Evolutionary conservation across 2,888 invertebrate genomes (phyloP), one percentile per base, ranked within the genome.

Genomic region (Rhingia rostrata): DNA sequence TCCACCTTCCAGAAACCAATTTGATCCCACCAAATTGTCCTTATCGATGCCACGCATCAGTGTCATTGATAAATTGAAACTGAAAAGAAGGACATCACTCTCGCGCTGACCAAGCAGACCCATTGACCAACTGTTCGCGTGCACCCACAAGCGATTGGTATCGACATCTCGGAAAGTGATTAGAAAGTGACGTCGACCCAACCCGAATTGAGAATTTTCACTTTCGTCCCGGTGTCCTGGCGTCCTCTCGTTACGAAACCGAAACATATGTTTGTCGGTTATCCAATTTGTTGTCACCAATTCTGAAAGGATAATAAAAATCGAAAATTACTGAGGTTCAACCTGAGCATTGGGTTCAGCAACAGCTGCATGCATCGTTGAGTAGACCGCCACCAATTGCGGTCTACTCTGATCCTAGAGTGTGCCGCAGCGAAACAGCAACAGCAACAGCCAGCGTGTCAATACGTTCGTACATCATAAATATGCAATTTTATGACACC

Each of bases 391-490:
- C 78, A 54, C 47, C 49, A 79, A 73, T 74, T 84, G 79, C 49
- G 83, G 83, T 79, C 69, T 67, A 56, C 60, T 22, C 47, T 32
- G 39, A 39, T 73, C 53, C 41, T 64, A 67, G 67, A 67, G 83
- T 83, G 83, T 64, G 79, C 79, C 83, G 64, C 30, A 22, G 67
- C 51, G 43, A 66, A 70, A 49, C 63, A 63, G 75, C 41, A 70
- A 49, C 63, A 63, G 75, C 41, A 60, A n/a, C 4, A 64, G 64
- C 22, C 49, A 74, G 35, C 58, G 69, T 70, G 74, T 75, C 74
- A 84, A 79, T 74, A 70, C 60, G 70, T 84, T 80, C 80, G 66
- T 75, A 84, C 58, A 70, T 84, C 79, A 84, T 84, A 84, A 84
- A 84, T 75, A 80, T 80, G 66, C 60, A 84, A 80, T 75, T 80